Conservation (phyloP, 2,113 vertebrate genomes). For the Pedionomus torquatus region DNA sequence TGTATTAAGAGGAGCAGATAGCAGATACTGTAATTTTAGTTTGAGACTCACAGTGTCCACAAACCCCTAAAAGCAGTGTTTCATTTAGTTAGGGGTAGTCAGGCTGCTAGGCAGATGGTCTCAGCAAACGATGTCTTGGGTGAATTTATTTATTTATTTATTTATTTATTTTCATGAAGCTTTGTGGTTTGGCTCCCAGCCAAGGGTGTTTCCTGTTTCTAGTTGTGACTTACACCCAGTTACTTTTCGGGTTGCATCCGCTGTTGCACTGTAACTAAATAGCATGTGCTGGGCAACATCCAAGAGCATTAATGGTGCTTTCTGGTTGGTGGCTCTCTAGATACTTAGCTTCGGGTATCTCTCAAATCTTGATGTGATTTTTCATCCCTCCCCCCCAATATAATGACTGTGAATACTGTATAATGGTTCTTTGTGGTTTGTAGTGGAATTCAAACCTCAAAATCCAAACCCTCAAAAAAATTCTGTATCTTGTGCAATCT, state of each 20-base stretch:
- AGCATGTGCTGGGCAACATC: background rate
- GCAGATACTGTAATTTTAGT: background rate
- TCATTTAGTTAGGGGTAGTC: background rate
- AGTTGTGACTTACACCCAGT: background rate
- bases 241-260: background rate
- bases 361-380: background rate
- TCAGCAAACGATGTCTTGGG: background rate
- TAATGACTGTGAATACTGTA: background rate
- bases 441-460: background rate
- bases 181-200: background rate
- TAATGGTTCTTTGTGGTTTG: background rate
- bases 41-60: background rate
- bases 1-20: background rate
- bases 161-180: background rate
- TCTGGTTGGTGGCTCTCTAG: background rate
- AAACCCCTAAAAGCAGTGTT: background rate
- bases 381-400: too few species aligned
- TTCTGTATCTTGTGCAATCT: background rate
- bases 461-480: background rate
- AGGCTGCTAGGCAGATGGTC: background rate
- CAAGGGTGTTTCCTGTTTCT: conserved; percentile 17
- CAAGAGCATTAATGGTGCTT: background rate
- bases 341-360: background rate
- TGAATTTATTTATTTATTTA: background rate
- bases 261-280: background rate